These are phyloP conservation scores for Muschampia plurimacula DNA, from an alignment of 2,888 invertebrate species.

Conservation along the genomic window DNA sequence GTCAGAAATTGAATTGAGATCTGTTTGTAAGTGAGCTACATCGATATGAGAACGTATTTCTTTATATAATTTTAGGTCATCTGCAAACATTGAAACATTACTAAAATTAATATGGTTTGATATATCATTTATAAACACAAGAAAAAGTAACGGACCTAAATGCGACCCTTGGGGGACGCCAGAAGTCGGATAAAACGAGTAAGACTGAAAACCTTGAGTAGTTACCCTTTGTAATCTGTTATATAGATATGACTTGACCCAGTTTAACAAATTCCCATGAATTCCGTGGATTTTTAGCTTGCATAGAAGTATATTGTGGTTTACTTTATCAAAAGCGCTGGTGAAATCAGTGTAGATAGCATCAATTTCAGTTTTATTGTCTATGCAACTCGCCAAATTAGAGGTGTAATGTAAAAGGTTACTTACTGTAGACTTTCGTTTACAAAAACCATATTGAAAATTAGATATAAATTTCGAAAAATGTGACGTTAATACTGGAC, in stretches of 20 bases:
- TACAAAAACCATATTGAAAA: neutral
- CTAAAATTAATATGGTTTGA: too few relatives aligned
- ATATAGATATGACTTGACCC: neutral
- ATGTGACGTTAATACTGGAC: neutral
- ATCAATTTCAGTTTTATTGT: slow-evolving; percentile 1
- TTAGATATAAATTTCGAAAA: neutral
- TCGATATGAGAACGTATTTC: too few relatives aligned
- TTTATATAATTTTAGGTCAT: too few relatives aligned
- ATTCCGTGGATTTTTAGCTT: neutral
- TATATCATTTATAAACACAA: too few relatives aligned
- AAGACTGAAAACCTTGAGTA: too few relatives aligned
- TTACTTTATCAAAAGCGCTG: neutral
- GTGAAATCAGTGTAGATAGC: neutral
- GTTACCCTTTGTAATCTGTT: too few relatives aligned
- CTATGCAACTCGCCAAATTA: neutral
- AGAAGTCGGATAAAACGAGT: too few relatives aligned
- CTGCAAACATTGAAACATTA: too few relatives aligned
- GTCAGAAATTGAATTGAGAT: too few relatives aligned
- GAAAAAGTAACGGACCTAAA: too few relatives aligned
- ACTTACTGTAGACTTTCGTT: neutral
- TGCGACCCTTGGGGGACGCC: too few relatives aligned
- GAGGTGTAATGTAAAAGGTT: neutral
- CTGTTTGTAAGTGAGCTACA: too few relatives aligned
- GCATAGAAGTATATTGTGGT: neutral
- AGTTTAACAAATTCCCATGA: neutral